Conservation (phyloP, 2,797 vertebrate genomes). For the Labroides dimidiatus region DNA sequence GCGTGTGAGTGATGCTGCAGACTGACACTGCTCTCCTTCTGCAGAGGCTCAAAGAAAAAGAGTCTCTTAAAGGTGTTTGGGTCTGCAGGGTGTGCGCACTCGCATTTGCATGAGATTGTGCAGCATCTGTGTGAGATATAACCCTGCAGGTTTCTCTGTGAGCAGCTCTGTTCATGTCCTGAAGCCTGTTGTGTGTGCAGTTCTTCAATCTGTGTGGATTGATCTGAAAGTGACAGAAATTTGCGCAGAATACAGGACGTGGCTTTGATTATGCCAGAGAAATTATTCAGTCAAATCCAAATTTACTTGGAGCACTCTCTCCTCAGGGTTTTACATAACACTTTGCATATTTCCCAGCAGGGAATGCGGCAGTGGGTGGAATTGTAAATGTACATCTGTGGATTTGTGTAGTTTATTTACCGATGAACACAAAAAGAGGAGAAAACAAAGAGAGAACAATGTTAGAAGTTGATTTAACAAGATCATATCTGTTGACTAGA, state of each 20-base stretch:
- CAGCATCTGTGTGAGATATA: neutral
- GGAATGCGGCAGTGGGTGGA: slow-evolving; percentile 49
- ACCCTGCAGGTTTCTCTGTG: neutral
- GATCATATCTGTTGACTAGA: no score
- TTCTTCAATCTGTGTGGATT: slow-evolving; percentile 13
- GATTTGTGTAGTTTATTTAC: slow-evolving; percentile 45
- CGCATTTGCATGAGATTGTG: slow-evolving; percentile 7
- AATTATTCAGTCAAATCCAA: slow-evolving; percentile 10
- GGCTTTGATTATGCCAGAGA: slow-evolving; percentile 1
- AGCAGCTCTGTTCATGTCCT: neutral
- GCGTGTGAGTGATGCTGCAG: slow-evolving; percentile 8
- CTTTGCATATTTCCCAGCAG: slow-evolving; percentile 66
- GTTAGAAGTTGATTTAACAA: neutral
- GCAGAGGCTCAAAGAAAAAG: slow-evolving; percentile 7
- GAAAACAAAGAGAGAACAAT: neutral
- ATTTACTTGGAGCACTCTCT: slow-evolving; percentile 19
- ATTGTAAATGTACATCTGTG: slow-evolving; percentile 61
- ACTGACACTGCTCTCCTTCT: neutral
- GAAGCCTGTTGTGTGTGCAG: neutral
- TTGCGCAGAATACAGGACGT: neutral
- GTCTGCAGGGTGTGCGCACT: neutral
- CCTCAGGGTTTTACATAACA: slow-evolving; percentile 56
- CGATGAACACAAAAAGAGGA: neutral
- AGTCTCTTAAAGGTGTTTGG: slow-evolving; percentile 1
- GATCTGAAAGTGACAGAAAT: slow-evolving; percentile 17